phyloP scores from a whole-genome alignment of 64 coral and sea anemone genomes.

The Cladopsammia gracilis region DNA sequence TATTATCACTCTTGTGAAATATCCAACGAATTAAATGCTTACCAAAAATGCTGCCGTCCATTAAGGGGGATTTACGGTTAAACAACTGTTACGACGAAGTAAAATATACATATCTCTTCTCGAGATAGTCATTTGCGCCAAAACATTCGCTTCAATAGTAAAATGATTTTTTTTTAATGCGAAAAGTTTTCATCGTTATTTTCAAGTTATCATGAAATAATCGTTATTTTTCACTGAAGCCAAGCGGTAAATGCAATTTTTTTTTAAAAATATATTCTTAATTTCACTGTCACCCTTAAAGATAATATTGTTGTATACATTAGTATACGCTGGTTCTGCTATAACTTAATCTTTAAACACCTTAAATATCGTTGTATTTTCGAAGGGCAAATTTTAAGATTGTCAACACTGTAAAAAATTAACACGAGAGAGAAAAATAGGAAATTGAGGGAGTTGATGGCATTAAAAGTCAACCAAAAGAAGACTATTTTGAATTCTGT shows the following conservation, averaged over 20 bases:
- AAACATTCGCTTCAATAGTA: no score
- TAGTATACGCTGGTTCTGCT: not conserved
- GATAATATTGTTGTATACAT: not conserved
- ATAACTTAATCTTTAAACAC: constrained; percentile 2
- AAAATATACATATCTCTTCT: not conserved
- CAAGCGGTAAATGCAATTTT: no score
- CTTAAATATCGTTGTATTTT: constrained; percentile 15
- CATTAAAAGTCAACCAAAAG: not conserved
- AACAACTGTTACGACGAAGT: not conserved
- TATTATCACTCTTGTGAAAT: not conserved
- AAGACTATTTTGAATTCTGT: not conserved
- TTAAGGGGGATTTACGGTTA: constrained; percentile 13
- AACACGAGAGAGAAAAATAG: not conserved
- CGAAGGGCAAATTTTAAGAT: not conserved
- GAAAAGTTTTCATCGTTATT: no score
- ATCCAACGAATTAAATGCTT: not conserved
- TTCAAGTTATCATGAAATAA: no score
- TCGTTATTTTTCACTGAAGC: no score
- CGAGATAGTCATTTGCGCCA: no score
- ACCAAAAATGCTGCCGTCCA: not conserved
- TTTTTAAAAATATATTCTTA: no score
- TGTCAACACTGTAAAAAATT: not conserved
- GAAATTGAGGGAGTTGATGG: not conserved
- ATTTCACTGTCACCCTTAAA: no score
- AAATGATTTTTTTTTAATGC: no score